phyloP scores from a whole-genome alignment of 2,888 invertebrate genomes.

The Cloeon dipterum region DNA sequence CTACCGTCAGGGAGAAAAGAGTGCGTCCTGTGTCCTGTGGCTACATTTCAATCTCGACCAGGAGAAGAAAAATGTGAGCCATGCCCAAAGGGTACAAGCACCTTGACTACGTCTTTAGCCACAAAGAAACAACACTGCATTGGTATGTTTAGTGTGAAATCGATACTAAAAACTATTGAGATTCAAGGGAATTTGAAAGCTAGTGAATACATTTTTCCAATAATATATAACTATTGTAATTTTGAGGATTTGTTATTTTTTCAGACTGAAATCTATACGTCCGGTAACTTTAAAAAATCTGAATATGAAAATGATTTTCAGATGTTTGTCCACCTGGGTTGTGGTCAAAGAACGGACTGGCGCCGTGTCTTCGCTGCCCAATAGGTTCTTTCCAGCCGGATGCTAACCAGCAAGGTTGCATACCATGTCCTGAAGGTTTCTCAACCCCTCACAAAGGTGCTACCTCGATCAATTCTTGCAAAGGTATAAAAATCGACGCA shows the following conservation, averaged over 20 bases:
- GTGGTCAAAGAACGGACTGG: conserved; percentile 15
- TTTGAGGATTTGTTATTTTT: too few relatives aligned
- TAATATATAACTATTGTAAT: too few relatives aligned
- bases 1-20: conserved; percentile 25
- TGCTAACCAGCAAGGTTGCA: conserved; percentile 15
- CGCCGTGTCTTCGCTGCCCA: conserved; percentile 17
- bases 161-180: too few relatives aligned
- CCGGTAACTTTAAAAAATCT: neutral
- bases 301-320: conserved; percentile 10
- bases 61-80: conserved; percentile 27
- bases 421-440: conserved; percentile 12
- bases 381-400: conserved; percentile 17
- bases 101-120: too few relatives aligned
- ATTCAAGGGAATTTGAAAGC: too few relatives aligned
- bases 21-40: conserved; percentile 33
- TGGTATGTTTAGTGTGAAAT: too few relatives aligned
- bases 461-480: conserved; percentile 23
- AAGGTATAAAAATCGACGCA: conserved; percentile 19
- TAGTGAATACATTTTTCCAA: too few relatives aligned
- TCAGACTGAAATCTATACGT: neutral
- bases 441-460: conserved; percentile 18
- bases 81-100: conserved; percentile 33
- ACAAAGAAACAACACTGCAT: neutral
- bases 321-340: conserved; percentile 17
- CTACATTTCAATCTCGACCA: conserved; percentile 29